These are phyloP conservation scores for Falco punctatus DNA, from an alignment of 2,113 vertebrate species.

Conservation along the genomic window DNA sequence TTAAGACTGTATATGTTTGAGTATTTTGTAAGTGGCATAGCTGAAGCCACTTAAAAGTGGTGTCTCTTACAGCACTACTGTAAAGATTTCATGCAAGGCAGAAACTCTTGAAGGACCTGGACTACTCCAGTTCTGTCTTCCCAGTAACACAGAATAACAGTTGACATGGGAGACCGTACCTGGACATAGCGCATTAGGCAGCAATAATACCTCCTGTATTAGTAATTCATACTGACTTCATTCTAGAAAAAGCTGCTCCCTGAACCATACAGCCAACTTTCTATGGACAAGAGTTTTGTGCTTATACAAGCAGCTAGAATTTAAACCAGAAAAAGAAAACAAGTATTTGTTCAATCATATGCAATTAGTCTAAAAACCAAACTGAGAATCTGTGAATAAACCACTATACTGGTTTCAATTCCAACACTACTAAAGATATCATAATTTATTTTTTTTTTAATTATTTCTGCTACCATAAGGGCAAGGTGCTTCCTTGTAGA, in stretches of 20 bases:
- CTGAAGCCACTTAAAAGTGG: not conserved
- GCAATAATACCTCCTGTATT: not conserved
- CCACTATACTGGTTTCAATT: not conserved
- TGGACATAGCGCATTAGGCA: not conserved
- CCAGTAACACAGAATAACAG: not conserved
- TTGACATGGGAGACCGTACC: fast-evolving
- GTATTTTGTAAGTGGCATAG: not conserved
- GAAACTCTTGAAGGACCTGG: not conserved
- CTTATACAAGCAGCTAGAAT: not conserved
- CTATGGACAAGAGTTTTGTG: not conserved
- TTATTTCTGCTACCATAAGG: not conserved
- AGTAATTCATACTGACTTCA: not conserved
- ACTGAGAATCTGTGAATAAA: not conserved
- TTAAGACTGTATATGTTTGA: not conserved
- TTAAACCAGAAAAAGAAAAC: not conserved
- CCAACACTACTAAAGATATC: not conserved
- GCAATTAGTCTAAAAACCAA: not conserved
- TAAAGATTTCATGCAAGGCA: not conserved
- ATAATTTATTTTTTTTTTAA: not conserved
- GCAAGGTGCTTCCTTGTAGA: not conserved
- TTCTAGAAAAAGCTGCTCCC: not conserved
- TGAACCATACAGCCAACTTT: not conserved
- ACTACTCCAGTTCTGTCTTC: not conserved
- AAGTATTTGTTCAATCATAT: not conserved
- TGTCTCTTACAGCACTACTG: not conserved